Evolutionary conservation across 2,797 vertebrate species (phyloP).

Genomic region (Tapirus indicus): DNA sequence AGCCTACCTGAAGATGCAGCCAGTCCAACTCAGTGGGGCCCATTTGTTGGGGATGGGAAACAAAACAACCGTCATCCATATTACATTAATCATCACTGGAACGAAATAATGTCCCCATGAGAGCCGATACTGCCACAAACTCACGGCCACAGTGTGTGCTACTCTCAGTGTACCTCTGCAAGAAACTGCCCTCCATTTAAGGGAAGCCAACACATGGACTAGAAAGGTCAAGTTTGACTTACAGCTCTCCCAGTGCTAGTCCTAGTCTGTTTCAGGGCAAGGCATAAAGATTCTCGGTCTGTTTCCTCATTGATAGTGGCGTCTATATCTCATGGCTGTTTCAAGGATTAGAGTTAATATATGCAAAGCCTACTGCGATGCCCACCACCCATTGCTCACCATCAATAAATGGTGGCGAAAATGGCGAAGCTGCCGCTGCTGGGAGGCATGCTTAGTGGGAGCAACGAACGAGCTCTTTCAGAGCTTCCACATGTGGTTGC

Average conservation of each 20-base stretch:
- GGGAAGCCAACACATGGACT: neutral
- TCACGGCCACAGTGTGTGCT: neutral
- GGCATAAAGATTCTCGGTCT: neutral
- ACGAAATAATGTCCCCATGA: neutral
- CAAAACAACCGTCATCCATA: neutral
- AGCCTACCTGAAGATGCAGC: neutral
- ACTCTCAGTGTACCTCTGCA: neutral
- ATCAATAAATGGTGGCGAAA: neutral
- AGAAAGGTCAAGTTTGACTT: neutral
- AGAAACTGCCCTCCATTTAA: neutral
- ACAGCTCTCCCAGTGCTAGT: neutral
- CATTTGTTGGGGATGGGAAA: neutral
- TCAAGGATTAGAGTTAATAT: neutral
- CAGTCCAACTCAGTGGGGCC: neutral
- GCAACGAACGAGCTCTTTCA: neutral
- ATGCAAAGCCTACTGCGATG: neutral
- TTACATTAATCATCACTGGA: neutral
- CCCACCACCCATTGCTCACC: too few relatives aligned
- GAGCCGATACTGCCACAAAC: neutral
- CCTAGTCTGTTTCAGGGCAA: neutral
- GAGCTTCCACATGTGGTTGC: neutral
- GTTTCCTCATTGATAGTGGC: neutral
- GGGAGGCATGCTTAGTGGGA: neutral
- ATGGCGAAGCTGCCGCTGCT: rapidly evolving
- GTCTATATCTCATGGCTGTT: neutral